phyloP scores from a whole-genome alignment of 2,888 invertebrate species.

The Lycia hirtaria region DNA sequence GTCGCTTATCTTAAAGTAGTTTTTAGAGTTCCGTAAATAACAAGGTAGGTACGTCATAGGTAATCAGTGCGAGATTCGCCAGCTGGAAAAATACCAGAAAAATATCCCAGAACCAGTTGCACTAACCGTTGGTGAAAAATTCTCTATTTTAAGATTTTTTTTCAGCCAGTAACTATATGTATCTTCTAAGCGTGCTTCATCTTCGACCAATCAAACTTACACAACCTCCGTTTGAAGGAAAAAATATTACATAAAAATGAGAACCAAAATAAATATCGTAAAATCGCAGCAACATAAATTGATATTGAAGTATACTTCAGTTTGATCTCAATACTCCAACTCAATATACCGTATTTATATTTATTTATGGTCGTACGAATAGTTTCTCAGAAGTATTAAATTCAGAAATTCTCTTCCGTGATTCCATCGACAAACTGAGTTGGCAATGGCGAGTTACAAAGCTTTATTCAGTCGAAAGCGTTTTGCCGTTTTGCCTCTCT shows the following conservation, averaged over 20 bases:
- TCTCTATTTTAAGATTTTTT: too few species aligned
- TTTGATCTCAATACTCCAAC: slow-evolving; percentile 1
- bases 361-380: slow-evolving; percentile 13
- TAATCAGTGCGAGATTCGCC: too few species aligned
- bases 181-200: too few species aligned
- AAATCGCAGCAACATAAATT: background rate
- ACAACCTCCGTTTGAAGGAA: too few species aligned
- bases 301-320: background rate
- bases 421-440: slow-evolving; percentile 37
- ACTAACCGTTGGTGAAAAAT: too few species aligned
- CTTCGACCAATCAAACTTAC: too few species aligned
- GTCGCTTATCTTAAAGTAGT: too few species aligned
- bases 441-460: slow-evolving; percentile 31
- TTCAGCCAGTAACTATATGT: too few species aligned
- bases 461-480: slow-evolving; percentile 33
- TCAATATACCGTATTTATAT: slow-evolving; percentile 1
- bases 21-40: too few species aligned
- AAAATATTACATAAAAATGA: background rate
- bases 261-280: background rate
- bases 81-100: too few species aligned
- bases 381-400: slow-evolving; percentile 28
- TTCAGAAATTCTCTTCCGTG: slow-evolving; percentile 28
- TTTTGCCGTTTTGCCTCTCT: slow-evolving; percentile 33
- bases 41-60: too few species aligned
- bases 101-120: too few species aligned